Evolutionary conservation across 2,113 vertebrate species (phyloP).

Genomic region (Phoenicopterus ruber): DNA sequence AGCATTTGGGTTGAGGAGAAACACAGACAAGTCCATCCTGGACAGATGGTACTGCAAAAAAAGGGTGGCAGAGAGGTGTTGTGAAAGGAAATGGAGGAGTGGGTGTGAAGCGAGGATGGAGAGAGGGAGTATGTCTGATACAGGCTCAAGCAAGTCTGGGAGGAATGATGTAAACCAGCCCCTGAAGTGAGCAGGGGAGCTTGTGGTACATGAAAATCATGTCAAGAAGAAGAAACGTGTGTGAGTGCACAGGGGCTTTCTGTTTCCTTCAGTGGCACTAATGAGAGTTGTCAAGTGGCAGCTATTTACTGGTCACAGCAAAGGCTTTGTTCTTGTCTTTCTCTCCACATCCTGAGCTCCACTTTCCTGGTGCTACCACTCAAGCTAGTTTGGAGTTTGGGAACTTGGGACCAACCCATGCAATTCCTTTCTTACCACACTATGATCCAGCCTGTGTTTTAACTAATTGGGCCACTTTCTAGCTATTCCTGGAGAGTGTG

Average conservation of each 20-base stretch:
- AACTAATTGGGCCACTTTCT: neutral
- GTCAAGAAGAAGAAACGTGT: neutral
- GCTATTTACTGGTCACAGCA: neutral
- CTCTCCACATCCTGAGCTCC: neutral
- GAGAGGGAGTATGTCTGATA: neutral
- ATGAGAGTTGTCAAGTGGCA: neutral
- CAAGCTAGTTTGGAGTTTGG: neutral
- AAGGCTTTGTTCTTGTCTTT: neutral
- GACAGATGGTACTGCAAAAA: neutral
- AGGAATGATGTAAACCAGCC: neutral
- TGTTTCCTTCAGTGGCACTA: neutral
- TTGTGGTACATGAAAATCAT: accelerated
- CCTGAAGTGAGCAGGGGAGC: neutral
- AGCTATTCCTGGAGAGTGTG: neutral
- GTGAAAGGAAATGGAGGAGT: neutral
- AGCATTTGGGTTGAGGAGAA: neutral
- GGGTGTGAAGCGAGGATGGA: neutral
- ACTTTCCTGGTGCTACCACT: neutral
- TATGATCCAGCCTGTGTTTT: neutral
- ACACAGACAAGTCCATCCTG: neutral
- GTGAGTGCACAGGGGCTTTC: neutral
- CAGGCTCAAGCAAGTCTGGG: neutral
- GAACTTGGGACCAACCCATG: neutral
- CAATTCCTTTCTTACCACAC: neutral
- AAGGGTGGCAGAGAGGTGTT: neutral